Percentiles rank a stretch among this genome's conserved stretches.
Evolutionary conservation across 2,113 vertebrate species (phyloP).

Genomic region (Meleagris gallopavo): DNA sequence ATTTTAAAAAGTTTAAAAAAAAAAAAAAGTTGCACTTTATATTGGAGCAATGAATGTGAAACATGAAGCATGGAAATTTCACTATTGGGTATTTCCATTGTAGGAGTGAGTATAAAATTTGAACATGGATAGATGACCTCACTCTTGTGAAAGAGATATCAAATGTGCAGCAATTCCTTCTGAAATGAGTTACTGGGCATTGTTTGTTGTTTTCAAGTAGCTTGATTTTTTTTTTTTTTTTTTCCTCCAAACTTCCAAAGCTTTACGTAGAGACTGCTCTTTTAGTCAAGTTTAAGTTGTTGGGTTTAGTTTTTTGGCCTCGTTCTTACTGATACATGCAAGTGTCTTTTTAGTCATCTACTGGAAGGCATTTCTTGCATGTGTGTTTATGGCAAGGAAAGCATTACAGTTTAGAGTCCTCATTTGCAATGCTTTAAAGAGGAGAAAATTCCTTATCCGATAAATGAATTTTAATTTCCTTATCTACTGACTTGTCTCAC

Average conservation of each 20-base stretch:
- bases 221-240: not conserved
- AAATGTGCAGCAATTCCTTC: not conserved
- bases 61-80: not conserved
- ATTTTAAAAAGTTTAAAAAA: not conserved
- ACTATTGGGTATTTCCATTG: not conserved
- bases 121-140: not conserved
- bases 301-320: not conserved
- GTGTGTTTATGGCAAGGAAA: not conserved
- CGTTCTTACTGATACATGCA: not conserved
- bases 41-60: not conserved
- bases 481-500: not conserved
- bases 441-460: not conserved
- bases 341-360: not conserved
- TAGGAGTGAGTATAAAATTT: not conserved
- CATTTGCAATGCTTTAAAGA: not conserved
- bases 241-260: not conserved
- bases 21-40: not conserved
- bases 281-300: not conserved
- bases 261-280: not conserved
- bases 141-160: not conserved
- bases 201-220: not conserved
- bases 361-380: not conserved
- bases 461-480: not conserved
- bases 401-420: not conserved
- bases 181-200: not conserved